phyloP scores from a whole-genome alignment of 2,888 invertebrate species.

The Eristalinus aeneus region DNA sequence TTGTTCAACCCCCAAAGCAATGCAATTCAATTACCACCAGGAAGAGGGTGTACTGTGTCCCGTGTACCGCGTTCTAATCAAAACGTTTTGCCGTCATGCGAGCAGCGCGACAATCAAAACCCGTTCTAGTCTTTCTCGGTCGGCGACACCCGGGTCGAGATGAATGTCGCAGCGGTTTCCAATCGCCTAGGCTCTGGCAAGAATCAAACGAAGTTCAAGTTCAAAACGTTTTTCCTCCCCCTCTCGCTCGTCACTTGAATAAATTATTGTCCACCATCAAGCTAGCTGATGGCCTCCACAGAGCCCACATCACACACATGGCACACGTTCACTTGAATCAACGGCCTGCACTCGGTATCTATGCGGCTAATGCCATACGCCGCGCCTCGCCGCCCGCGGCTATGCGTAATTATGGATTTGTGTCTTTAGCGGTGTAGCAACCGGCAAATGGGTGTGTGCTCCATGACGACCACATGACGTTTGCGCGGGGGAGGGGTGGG shows the following conservation, averaged over 20 bases:
- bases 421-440: not conserved
- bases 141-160: not conserved
- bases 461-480: not conserved
- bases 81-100: not conserved
- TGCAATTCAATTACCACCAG: not conserved
- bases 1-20: not conserved
- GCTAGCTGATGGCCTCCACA: not conserved
- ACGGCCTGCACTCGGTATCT: not conserved
- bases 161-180: not conserved
- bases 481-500: not conserved
- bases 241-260: conserved; percentile 41
- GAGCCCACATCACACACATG: not conserved
- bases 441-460: conserved; percentile 43
- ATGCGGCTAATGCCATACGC: not conserved
- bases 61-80: not conserved
- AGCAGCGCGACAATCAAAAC: not conserved
- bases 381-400: not conserved
- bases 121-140: not conserved
- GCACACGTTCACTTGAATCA: not conserved
- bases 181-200: conserved; percentile 31
- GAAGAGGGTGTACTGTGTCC: not conserved
- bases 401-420: conserved; percentile 44
- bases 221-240: conserved; percentile 33
- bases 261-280: conserved; percentile 47
- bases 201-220: conserved; percentile 61